phyloP scores from a whole-genome alignment of 92 coral and sea anemone species.

The Siderastrea radians region DNA sequence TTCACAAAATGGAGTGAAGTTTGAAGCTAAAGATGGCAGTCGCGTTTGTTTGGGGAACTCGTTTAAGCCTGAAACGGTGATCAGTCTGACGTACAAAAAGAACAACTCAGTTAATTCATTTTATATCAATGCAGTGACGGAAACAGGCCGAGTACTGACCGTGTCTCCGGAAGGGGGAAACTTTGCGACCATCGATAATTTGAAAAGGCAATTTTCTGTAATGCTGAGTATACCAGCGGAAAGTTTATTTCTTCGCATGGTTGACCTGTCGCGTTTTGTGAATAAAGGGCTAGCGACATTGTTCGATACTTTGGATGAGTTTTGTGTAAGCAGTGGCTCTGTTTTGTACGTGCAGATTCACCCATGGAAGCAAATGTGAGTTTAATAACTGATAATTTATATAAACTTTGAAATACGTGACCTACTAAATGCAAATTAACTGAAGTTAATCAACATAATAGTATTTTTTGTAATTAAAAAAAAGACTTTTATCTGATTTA shows the following conservation, averaged over 20 bases:
- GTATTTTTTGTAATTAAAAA: too few relatives aligned
- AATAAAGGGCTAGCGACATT: conserved; percentile 10
- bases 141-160: conserved; percentile 26
- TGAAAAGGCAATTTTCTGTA: conserved; percentile 18
- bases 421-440: too few relatives aligned
- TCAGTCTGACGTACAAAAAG: conserved; percentile 14
- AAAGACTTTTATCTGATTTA: too few relatives aligned
- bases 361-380: conserved; percentile 33
- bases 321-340: conserved; percentile 23
- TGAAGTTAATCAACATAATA: too few relatives aligned
- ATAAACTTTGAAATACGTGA: neutral
- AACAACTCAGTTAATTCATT: neutral
- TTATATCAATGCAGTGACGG: conserved; percentile 46
- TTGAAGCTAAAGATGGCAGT: conserved; percentile 3
- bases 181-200: neutral
- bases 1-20: neutral
- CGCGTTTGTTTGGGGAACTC: conserved; percentile 27
- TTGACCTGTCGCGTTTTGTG: conserved; percentile 14
- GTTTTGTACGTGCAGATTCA: conserved; percentile 56
- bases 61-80: neutral
- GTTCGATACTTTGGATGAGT: conserved; percentile 37
- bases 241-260: conserved; percentile 27
- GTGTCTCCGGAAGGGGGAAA: conserved; percentile 29
- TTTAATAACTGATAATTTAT: neutral
- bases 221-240: conserved; percentile 10